Base-by-base conservation (phyloP, 2,113 vertebrate species). In the Fulica atra region DNA sequence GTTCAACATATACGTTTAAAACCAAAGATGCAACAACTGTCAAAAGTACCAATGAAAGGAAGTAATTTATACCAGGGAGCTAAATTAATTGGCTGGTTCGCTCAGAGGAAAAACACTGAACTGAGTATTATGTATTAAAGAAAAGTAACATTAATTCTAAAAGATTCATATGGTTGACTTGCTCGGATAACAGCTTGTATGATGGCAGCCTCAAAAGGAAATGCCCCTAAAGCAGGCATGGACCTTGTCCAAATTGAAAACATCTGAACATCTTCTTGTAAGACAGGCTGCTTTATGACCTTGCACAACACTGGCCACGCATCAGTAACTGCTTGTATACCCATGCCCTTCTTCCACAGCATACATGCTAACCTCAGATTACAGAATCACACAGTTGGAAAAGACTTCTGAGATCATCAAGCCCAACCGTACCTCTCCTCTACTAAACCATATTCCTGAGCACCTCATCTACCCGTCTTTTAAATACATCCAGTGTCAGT, bases 301-400 rank as follows among this genome's bases (percentile, higher is more conserved):
- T 65, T 18, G 9, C 44, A 72, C 74, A 70, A 51, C 51, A 28
- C 56, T 1, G 2, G 36, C 36, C 35, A 13, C 19, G 50, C 48
- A 33, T 4, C 2, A 2, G 36, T 2, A 11, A 48, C 44, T 50
- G 44, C 40, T 7, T 46, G n/a, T 8, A 59, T 35, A 33, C 1
- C 7, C 3, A 0, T 48, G 20, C 38, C 29, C 48, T 40, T 17
- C 33, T 1, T 70, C 66, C 86, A 71, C 61, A 76, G 61, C 7
- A n/a, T 2, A 38, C n/a, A 10, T 9, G n/a, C 26, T 48, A 44
- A 40, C 19, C 15, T 46, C 17, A 9, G 44, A 46, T 46, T 44
- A 44, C 44, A 46, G 44, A 46, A 46, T 46, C 44, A 46, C 44
- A 46, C 44, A 46, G 44, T 9, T 46, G 44, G 44, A 46, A 46